Evolutionary conservation across 1,140 invertebrate species (phyloP).

Genomic region (Daktulosphaira vitifoliae): DNA sequence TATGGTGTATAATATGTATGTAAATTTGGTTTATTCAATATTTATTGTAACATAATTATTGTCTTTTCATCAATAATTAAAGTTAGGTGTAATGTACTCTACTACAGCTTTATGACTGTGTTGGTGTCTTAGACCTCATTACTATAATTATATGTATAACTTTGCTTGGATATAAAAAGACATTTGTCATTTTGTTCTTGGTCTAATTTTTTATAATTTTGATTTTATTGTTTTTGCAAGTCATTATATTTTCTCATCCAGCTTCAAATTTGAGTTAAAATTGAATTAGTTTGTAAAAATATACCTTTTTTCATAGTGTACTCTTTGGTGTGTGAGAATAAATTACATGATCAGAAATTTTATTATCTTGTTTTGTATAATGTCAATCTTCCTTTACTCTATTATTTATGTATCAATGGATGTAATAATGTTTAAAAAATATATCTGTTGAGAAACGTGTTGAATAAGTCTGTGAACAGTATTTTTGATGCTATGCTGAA

Average conservation of each 20-base stretch:
- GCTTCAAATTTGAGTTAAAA: slow-evolving; percentile 8
- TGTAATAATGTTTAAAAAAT: too few relatives aligned
- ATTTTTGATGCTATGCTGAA: too few relatives aligned
- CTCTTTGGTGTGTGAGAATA: slow-evolving; percentile 26
- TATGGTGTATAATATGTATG: background rate
- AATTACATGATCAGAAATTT: slow-evolving; percentile 22
- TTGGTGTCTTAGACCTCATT: slow-evolving; percentile 10
- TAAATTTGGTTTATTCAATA: slow-evolving; percentile 9
- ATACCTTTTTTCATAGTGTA: slow-evolving; percentile 13
- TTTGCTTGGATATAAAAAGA: background rate
- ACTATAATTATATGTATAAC: slow-evolving; percentile 3
- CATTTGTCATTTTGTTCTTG: slow-evolving; percentile 16
- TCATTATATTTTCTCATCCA: slow-evolving; percentile 11
- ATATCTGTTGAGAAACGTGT: too few relatives aligned
- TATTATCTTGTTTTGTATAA: slow-evolving; percentile 13
- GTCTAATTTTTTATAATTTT: slow-evolving; percentile 23
- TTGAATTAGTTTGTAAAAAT: slow-evolving; percentile 29
- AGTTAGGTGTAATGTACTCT: slow-evolving; percentile 3
- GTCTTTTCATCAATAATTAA: background rate
- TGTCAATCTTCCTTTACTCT: slow-evolving; percentile 16
- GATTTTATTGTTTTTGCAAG: slow-evolving; percentile 16
- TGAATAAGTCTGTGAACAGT: too few relatives aligned
- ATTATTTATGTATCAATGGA: too few relatives aligned
- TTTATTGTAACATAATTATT: slow-evolving; percentile 23
- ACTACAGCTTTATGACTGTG: slow-evolving; percentile 15